These are phyloP conservation scores for Centropristis striata DNA, from an alignment of 2,113 vertebrate species.

Conservation along the genomic window DNA sequence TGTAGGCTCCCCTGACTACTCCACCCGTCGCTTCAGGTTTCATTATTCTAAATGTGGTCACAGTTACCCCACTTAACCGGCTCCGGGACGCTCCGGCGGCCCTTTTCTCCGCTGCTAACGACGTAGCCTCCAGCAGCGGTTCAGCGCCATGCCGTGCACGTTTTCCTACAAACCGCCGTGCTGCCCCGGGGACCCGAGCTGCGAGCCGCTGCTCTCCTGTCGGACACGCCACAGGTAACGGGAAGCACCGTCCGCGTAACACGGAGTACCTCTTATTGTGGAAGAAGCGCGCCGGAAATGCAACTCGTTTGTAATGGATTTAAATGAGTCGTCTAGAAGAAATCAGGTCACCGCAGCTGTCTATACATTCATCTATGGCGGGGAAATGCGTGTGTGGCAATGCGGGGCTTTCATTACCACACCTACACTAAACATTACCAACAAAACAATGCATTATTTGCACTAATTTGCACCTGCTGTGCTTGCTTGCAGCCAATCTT, in stretches of 20 bases:
- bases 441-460: background rate
- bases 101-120: background rate
- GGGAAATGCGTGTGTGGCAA: background rate
- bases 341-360: background rate
- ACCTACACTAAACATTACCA: background rate
- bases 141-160: conserved; percentile 70
- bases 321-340: background rate
- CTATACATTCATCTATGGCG: no score
- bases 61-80: background rate
- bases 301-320: no score
- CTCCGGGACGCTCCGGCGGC: background rate
- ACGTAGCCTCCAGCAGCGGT: background rate
- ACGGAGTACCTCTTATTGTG: background rate
- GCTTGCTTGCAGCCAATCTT: background rate
- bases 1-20: background rate
- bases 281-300: background rate
- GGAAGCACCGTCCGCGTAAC: no score
- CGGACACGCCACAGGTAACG: conserved; percentile 60
- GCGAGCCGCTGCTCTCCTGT: conserved; percentile 5
- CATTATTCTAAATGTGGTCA: conserved; percentile 60
- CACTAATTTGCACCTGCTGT: background rate
- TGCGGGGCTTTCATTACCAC: background rate
- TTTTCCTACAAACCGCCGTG: conserved; percentile 60
- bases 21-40: conserved; percentile 59
- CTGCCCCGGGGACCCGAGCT: conserved; percentile 24